Evolutionary conservation across 37 sponge, comb jelly and placozoan genomes (phyloP).

Genomic region (Beroe forskalii): DNA sequence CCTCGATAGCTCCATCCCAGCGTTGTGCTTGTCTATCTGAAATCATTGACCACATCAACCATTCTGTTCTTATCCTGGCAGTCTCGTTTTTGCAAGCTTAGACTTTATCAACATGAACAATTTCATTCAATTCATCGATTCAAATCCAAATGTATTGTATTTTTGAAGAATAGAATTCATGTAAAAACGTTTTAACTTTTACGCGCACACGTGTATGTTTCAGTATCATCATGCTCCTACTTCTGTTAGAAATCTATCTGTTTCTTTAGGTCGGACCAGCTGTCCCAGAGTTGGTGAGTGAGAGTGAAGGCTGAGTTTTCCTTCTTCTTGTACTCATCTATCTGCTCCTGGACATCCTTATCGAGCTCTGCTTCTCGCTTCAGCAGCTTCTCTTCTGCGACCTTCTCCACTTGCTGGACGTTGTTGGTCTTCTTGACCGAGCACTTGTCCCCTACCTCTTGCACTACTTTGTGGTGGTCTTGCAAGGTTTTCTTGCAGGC

Average conservation of each 20-base stretch:
- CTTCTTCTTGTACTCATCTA: slow-evolving; percentile 31
- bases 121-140: too few relatives aligned
- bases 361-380: not conserved
- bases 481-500: slow-evolving; percentile 65
- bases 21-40: slow-evolving; percentile 62
- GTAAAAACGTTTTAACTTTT: too few relatives aligned
- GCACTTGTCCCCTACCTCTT: slow-evolving; percentile 19
- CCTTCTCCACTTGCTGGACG: slow-evolving; percentile 46
- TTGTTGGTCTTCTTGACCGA: not conserved
- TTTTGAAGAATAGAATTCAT: too few relatives aligned
- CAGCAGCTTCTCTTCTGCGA: not conserved
- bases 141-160: too few relatives aligned
- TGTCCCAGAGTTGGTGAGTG: slow-evolving; percentile 26
- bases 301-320: not conserved
- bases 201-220: too few relatives aligned
- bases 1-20: slow-evolving; percentile 30
- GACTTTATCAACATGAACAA: too few relatives aligned
- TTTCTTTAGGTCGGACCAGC: not conserved
- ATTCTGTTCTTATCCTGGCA: too few relatives aligned
- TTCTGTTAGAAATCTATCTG: too few relatives aligned
- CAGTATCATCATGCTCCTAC: too few relatives aligned
- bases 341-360: slow-evolving; percentile 1
- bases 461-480: slow-evolving; percentile 54
- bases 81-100: too few relatives aligned
- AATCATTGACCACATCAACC: too few relatives aligned